Base-by-base conservation (phyloP, 2,888 invertebrate genomes). In the Hetaerina titia region DNA sequence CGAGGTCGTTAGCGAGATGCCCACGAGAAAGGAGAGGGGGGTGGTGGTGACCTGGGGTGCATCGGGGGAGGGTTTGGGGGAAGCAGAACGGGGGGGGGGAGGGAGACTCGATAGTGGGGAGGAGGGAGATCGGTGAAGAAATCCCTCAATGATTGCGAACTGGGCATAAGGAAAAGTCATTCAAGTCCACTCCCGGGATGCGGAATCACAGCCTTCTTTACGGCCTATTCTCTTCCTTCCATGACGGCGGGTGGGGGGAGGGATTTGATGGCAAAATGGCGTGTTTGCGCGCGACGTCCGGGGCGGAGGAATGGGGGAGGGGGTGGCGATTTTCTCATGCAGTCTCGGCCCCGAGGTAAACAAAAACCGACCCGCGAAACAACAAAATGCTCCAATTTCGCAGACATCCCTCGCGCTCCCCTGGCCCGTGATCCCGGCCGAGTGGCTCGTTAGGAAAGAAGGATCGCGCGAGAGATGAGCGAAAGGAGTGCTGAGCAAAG, bases 1-100 rank as follows among this genome's bases (percentile, higher is more conserved):
- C 92, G 92, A 92, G 92, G 92, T 92, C 92, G 92, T 92, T 92
- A 92, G 69, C 45, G 64, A 81, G 15, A 63, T 7, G 45, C 22
- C 69, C 69, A 17, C 64, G 22, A 69, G n/a, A 45, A 13, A 89
- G 57, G 56, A 89, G 89, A 25, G 58, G 45, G 9, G 88, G 45
- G 11, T 57, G 6, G 22, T n/a, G 56, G 89, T 56, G 15, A 57
- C 90, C 31, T 31, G 25, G 60, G 57, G 89, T 19, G 25, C 45
- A 45, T 45, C 45, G 4, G 6, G 69, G n/a, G n/a, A n/a, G 7
- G n/a, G n/a, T 13, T 69, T 69, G 19, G n/a, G 6, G 13, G 69
- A 45, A 45, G 1, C 69, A 13, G 69, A n/a, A n/a, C n/a, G n/a
- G n/a, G n/a, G n/a, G 69, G 69, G n/a, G 81, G 81, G 81, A 81